Percentiles rank a stretch among this genome's conserved stretches.
Evolutionary conservation across 2,888 invertebrate genomes (phyloP).

Genomic region (Scotopteryx bipunctaria): DNA sequence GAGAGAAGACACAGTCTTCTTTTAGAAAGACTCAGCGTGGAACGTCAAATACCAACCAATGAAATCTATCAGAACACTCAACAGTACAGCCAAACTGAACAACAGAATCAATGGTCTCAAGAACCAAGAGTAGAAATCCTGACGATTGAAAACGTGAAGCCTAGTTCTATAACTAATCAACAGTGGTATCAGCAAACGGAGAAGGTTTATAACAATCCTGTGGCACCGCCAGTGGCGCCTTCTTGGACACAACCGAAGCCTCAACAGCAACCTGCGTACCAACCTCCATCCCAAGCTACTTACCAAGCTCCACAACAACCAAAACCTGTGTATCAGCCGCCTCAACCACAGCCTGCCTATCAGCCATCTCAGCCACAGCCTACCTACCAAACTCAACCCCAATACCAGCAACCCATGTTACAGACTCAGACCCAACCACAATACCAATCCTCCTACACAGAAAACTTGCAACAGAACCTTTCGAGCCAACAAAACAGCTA

Average conservation of each 20-base stretch:
- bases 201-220: conserved; percentile 59
- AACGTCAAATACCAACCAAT: conserved; percentile 66
- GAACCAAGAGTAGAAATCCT: conserved; percentile 76
- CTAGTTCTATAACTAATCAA: conserved; percentile 71
- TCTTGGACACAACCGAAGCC: conserved; percentile 48
- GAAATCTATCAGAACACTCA: conserved; percentile 67
- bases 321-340: conserved; percentile 37
- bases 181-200: conserved; percentile 74
- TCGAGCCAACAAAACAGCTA: conserved; percentile 35
- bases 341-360: conserved; percentile 40
- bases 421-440: no score
- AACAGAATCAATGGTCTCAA: conserved; percentile 62
- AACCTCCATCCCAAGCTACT: conserved; percentile 46
- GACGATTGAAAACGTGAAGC: conserved; percentile 73
- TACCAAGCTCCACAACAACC: conserved; percentile 46
- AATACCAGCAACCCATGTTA: no score
- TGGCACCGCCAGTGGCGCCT: conserved; percentile 38
- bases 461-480: conserved; percentile 53
- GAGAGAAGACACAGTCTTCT: conserved; percentile 75
- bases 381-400: conserved; percentile 41
- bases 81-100: conserved; percentile 58
- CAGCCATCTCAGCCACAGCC: conserved; percentile 42
- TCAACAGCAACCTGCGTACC: conserved; percentile 44
- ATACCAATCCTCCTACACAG: conserved; percentile 48
- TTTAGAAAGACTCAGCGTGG: conserved; percentile 71